Conservation (phyloP, 2,797 vertebrate species). For the Melanotaenia boesemani region DNA sequence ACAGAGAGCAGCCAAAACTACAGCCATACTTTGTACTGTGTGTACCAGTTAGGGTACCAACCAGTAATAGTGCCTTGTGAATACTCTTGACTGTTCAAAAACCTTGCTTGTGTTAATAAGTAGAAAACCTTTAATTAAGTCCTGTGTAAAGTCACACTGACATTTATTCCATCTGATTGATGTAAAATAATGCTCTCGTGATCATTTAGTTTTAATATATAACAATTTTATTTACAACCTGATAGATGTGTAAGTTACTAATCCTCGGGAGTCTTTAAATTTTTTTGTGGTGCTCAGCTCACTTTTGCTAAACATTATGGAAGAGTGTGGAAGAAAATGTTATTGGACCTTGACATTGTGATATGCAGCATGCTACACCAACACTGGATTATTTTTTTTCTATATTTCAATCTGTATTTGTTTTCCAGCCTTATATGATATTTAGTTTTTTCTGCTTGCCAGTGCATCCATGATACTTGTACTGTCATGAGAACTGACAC, state of each 20-base stretch:
- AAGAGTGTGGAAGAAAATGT: constrained; percentile 18
- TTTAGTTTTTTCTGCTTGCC: not conserved
- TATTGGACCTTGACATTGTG: constrained; percentile 35
- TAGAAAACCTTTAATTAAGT: constrained; percentile 32
- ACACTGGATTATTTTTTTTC: constrained; percentile 45
- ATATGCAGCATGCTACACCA: constrained; percentile 11
- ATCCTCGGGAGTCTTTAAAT: constrained; percentile 15
- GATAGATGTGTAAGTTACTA: constrained; percentile 38
- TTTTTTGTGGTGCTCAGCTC: constrained; percentile 21
- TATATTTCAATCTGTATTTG: not conserved
- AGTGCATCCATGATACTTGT: not conserved
- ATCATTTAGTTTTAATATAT: constrained; percentile 36
- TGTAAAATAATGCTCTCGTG: constrained; percentile 24
- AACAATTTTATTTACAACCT: constrained; percentile 26
- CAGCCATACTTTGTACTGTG: constrained; percentile 19
- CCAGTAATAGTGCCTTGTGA: constrained; percentile 43
- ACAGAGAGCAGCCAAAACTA: constrained; percentile 45
- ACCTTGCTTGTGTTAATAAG: constrained; percentile 28
- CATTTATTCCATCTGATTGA: constrained; percentile 23
- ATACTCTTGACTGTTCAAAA: constrained; percentile 23
- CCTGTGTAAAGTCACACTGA: constrained; percentile 17
- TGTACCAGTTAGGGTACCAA: constrained; percentile 17
- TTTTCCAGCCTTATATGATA: constrained; percentile 8
- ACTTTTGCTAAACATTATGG: constrained; percentile 23
- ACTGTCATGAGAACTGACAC: constrained; percentile 8